Evolutionary conservation across 2,797 vertebrate genomes (phyloP).

Genomic region (Hybognathus amarus): DNA sequence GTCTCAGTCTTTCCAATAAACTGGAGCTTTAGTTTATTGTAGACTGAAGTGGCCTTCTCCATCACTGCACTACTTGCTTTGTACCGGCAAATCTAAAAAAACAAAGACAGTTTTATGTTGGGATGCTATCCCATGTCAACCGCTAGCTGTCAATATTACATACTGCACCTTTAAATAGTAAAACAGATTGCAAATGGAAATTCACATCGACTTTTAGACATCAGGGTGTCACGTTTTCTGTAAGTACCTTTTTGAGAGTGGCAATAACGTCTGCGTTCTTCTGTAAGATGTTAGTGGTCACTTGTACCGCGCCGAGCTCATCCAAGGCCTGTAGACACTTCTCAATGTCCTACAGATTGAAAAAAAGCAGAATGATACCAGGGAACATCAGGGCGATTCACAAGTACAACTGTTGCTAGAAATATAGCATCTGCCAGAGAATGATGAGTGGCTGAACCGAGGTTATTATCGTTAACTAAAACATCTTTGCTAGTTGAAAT

Average conservation of each 20-base stretch:
- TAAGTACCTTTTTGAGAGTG: constrained; percentile 91
- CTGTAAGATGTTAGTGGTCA: constrained; percentile 96
- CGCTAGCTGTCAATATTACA: not conserved
- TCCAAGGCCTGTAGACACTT: constrained; percentile 90
- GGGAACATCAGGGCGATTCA: not conserved
- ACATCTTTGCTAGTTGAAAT: not conserved
- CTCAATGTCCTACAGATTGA: constrained; percentile 86
- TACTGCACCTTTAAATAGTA: not conserved
- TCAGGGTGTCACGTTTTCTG: not conserved
- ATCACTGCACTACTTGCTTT: constrained; percentile 95
- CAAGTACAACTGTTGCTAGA: not conserved
- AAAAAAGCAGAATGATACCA: not conserved
- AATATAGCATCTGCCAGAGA: not conserved
- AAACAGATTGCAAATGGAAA: not conserved
- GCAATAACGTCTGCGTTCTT: constrained; percentile 96
- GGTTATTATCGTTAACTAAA: not conserved
- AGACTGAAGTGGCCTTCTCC: constrained; percentile 94
- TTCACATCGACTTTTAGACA: not conserved
- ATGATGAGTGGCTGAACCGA: no score
- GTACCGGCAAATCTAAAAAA: constrained; percentile 94
- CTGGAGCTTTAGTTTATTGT: constrained; percentile 92
- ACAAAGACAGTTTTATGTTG: not conserved
- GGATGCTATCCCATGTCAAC: not conserved
- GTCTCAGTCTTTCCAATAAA: constrained; percentile 89
- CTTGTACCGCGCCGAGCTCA: constrained; percentile 89